A percentile compares a stretch with the other conserved stretches of the same genome.
Conservation (phyloP, 1,140 invertebrate genomes). For the Drosophila repleta region DNA sequence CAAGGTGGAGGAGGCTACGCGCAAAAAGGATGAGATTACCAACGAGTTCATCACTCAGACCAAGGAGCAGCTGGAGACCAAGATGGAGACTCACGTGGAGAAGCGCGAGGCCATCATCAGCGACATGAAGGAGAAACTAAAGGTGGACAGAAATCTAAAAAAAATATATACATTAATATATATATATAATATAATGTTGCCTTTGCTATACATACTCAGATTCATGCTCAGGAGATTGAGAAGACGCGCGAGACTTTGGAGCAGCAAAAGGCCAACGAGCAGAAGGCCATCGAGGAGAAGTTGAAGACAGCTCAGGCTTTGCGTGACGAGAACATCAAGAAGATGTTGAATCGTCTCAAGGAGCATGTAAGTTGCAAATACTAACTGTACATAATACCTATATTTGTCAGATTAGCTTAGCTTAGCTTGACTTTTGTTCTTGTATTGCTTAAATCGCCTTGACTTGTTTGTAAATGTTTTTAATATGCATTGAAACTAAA, state of each 20-base stretch:
- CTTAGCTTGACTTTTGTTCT: not conserved
- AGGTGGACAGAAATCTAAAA: constrained; percentile 86
- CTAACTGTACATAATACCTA: not conserved
- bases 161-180: constrained; percentile 62
- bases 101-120: constrained; percentile 95
- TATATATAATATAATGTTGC: not conserved
- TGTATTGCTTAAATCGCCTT: not conserved
- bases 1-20: constrained; percentile 94
- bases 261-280: constrained; percentile 92
- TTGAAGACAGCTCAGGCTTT: constrained; percentile 92
- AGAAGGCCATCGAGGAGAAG: constrained; percentile 93
- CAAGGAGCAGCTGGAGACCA: constrained; percentile 93
- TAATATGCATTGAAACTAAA: too few relatives aligned
- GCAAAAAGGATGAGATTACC: constrained; percentile 94
- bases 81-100: constrained; percentile 94
- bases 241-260: constrained; percentile 92
- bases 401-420: constrained; percentile 13
- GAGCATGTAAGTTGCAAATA: constrained; percentile 90
- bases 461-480: too few relatives aligned
- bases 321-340: constrained; percentile 94
- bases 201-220: constrained; percentile 57
- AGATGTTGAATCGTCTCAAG: constrained; percentile 93
- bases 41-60: constrained; percentile 92
- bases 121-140: constrained; percentile 93
- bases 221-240: constrained; percentile 92